Base-by-base conservation (phyloP, 2,797 vertebrate species). In the Artibeus jamaicensis region DNA sequence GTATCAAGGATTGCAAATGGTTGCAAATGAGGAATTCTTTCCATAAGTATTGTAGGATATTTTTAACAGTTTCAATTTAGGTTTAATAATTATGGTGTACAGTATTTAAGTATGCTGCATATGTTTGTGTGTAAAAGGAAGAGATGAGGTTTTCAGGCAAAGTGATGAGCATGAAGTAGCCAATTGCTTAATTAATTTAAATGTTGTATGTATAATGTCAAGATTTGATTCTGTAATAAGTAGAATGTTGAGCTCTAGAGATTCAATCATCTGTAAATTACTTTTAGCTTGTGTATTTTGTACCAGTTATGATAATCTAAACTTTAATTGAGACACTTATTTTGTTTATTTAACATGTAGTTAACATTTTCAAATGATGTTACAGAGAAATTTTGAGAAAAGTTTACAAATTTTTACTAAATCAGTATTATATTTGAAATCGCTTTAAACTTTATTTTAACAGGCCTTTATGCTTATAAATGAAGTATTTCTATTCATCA, bases 261-360 rank as follows among this genome's bases (percentile, higher is more conserved):
- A 88, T 9, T 96, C 26, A 84, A 48, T 95, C 11, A 50, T 39
- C 70, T 84, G 4, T 65, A 89, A 83, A 79, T 74, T 79, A 78
- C 74, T 71, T 90, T 4, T 5, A 77, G 9, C 0, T 39, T 55
- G 14, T 6, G 1, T 86, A 79, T 77, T 86, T 82, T 93, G 3
- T 78, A 29, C 32, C 22, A 57, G 9, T 2, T 42, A 92, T 44
- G 19, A 55, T 53, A 24, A 34, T 48, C 0, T 68, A 9, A 87
- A 59, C 10, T 76, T 74, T 22, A 6, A 2, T 70, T 76, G 48
- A 89, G n/a, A 37, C 50, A 46, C 32, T 44, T n/a, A 37, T 55
- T 74, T 91, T 88, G 37, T 42, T 42, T 48, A 26, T 55, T 85
- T n/a, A 76, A 50, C 24, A 57, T 5, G 71, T 22, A 19, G 1